Base-by-base conservation (phyloP, 1,140 invertebrate genomes). In the Caenorhabditis brenneri region DNA sequence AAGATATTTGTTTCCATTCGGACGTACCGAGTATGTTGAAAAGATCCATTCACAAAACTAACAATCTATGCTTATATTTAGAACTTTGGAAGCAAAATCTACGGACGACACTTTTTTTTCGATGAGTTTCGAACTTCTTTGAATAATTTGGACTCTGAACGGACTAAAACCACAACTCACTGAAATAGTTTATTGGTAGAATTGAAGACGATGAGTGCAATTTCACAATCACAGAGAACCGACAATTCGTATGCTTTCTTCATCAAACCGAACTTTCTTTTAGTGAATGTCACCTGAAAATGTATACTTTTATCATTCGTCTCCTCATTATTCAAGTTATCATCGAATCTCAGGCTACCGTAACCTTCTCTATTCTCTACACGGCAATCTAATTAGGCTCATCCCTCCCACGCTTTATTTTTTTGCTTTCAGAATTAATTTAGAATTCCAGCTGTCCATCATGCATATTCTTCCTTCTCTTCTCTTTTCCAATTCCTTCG, bases 221-320 rank as follows among this genome's bases (percentile, higher is more conserved):
- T 99, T 92, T 99, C 97, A 92, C 97, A 99, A 92, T 99, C 97
- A 92, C 97, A 99, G 51, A 99, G 93, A 46, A 99, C 97, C 89
- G 96, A 97, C 90, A 99, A 92, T 92, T 99, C 97, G 91, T 99
- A 99, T 16, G 97, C 97, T 92, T 99, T 99, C 93, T 99, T 99
- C 97, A 99, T 99, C 78, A 99, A 95, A 84, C 97, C 97, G 92
- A 99, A 99, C 93, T 99, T 99, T 87, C 97, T 94, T 92, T 99
- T 99, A 92, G 98, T 99, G 93, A 99, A 99, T 85, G 97, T 99
- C 91, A 99, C 97, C 97, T 99, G 93, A 79, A 87, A 27, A 31
- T 4, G 6, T 27, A 29, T n/a, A n/a, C n/a, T n/a, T 22, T 51
- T n/a, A n/a, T n/a, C n/a, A n/a, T n/a, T n/a, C n/a, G n/a, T n/a